These are phyloP conservation scores for Microhierax caerulescens DNA, from an alignment of 2,797 vertebrate genomes.

Conservation along the genomic window DNA sequence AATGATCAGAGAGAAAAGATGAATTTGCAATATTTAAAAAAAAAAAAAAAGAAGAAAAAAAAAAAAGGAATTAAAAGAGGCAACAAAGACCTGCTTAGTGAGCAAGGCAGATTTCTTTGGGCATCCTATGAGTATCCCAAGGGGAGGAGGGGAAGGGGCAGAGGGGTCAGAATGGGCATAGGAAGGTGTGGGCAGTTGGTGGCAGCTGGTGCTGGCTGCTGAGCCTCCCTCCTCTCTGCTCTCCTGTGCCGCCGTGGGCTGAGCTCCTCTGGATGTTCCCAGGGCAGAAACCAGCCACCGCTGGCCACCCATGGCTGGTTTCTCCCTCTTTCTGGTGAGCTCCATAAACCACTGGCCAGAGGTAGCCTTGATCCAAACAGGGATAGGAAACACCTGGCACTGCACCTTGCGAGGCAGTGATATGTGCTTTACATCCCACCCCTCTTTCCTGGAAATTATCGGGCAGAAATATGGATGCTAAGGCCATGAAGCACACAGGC, in stretches of 20 bases:
- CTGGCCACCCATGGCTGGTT: not conserved
- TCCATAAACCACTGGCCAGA: not conserved
- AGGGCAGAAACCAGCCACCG: not conserved
- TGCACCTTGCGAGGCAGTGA: rapidly evolving
- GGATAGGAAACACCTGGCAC: not conserved
- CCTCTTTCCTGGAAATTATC: not conserved
- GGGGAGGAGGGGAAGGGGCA: not conserved
- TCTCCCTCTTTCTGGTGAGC: not conserved
- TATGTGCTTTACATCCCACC: not conserved
- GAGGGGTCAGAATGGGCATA: not conserved
- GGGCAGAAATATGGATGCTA: not conserved
- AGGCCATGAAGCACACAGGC: not conserved
- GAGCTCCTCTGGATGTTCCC: not conserved
- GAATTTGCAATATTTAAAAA: not conserved
- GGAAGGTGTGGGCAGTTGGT: not conserved
- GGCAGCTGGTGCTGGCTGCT: not conserved
- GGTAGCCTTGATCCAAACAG: not conserved
- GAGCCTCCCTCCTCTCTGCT: not conserved
- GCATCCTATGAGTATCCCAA: not conserved
- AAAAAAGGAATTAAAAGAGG: not conserved
- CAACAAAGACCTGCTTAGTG: not conserved
- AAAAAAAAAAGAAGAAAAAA: too few species aligned
- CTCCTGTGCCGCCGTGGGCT: not conserved
- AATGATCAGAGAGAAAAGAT: not conserved
- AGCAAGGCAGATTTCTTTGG: not conserved